Percentiles rank a stretch among this genome's conserved stretches.
These are phyloP conservation scores for Halocynthia roretzi DNA, from an alignment of 23 tunicate species.

Conservation along the genomic window DNA sequence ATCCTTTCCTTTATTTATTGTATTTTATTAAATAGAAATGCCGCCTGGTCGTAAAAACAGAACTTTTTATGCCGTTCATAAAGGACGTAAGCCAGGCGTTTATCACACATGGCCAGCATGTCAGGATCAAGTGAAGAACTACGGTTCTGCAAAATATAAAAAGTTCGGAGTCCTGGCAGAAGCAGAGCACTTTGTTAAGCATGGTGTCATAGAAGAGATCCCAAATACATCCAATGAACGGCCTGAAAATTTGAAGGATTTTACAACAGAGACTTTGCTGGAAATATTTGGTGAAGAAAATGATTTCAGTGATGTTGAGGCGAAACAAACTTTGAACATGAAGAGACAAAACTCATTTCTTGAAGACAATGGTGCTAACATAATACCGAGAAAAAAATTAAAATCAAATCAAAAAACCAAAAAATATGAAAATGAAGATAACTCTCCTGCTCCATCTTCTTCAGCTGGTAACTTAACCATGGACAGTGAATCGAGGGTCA, in stretches of 20 bases:
- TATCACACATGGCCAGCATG: conserved; percentile 65
- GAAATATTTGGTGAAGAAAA: not conserved
- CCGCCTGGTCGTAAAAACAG: not conserved
- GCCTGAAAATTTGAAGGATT: not conserved
- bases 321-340: not conserved
- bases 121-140: conserved; percentile 36
- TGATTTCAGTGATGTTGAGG: not conserved
- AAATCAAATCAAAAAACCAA: no score
- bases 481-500: not conserved
- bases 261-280: not conserved
- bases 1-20: no score
- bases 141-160: conserved; percentile 42
- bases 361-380: not conserved
- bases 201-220: not conserved
- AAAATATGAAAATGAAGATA: no score
- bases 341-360: not conserved
- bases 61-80: conserved; percentile 55
- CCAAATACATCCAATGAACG: not conserved
- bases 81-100: conserved; percentile 64
- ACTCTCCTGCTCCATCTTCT: not conserved
- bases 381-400: not conserved
- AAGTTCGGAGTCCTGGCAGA: conserved; percentile 42
- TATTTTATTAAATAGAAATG: no score
- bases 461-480: not conserved
- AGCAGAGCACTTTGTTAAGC: conserved; percentile 42